Base-by-base conservation (phyloP, 1,140 invertebrate species). In the Leguminivora glycinivorella region DNA sequence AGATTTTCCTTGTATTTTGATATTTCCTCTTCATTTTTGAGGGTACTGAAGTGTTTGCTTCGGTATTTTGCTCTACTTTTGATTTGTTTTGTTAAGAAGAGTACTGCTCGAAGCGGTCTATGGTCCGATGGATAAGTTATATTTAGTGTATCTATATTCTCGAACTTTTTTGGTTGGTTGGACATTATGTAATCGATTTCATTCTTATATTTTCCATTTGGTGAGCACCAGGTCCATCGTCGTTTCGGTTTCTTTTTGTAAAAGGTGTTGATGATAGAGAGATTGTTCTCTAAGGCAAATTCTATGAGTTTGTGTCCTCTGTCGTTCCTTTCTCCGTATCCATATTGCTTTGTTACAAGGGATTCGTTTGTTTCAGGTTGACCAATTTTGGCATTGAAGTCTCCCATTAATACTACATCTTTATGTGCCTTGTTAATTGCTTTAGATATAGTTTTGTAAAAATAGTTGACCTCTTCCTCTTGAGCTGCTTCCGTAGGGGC, bases 361-460 rank as follows among this genome's bases (percentile, higher is more conserved):
- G 5, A 40, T 12, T 40, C 38, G 10, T 68, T n/a, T 6, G 19
- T 7, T 43, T 14, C 12, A 1, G 43, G 31, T 63, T 34, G 9
- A 0, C 73, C 68, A 10, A 72, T 63, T 69, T 75, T 75, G 14
- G 70, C 70, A 26, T 75, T 75, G 14, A 71, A 70, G 31, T 72
- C 73, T 12, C 70, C 70, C 38, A 75, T 72, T 12, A 75, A 6
- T 43, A 75, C 58, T 1, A 29, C 6, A 5, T 52, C 56, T 0
- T 47, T 67, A 22, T 70, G 2, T 10, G 73, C 7, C 0, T 52
- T 4, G 24, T 70, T 24, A 12, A 70, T 34, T 0, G 70, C 70
- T 66, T 70, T 31, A 10, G 52, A 14, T 26, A 75, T 25, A 7
- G n/a, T 26, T 4, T 26, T 38, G 31, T 77, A 74, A 26, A 74